Evolutionary conservation across 2,797 vertebrate species (phyloP).

Genomic region (Toxotes lorentzi): DNA sequence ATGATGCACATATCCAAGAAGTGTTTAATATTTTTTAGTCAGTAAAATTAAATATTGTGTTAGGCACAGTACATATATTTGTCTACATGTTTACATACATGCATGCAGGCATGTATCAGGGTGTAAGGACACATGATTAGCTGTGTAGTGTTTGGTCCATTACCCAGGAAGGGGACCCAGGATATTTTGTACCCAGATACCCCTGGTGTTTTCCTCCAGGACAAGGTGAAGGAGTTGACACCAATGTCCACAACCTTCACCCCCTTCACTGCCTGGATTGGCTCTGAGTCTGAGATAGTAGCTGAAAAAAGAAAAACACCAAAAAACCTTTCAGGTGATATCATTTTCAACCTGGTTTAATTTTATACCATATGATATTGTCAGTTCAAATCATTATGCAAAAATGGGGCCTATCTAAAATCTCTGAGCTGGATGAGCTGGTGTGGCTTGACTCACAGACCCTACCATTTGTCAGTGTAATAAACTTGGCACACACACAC

Average conservation of each 20-base stretch:
- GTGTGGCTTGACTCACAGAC: constrained; percentile 3
- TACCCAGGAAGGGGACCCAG: constrained; percentile 88
- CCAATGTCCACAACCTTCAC: constrained; percentile 86
- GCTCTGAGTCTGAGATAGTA: constrained; percentile 78
- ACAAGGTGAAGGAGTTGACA: constrained; percentile 83
- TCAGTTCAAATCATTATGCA: constrained; percentile 2
- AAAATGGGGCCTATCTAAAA: neutral
- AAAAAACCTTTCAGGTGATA: neutral
- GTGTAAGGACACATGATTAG: neutral
- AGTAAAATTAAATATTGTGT: neutral
- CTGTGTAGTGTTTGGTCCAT: neutral
- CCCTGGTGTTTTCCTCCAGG: constrained; percentile 86
- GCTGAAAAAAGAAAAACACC: constrained; percentile 61
- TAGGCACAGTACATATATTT: neutral
- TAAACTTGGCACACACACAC: constrained; percentile 23
- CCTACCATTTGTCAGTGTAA: constrained; percentile 35
- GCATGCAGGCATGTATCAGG: neutral
- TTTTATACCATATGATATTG: constrained; percentile 1
- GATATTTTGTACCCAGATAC: constrained; percentile 88
- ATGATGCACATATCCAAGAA: neutral
- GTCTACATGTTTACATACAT: neutral
- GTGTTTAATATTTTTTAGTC: neutral
- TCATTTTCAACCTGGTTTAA: neutral
- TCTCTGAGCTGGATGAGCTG: constrained; percentile 4
- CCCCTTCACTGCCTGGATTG: constrained; percentile 82